Evolutionary conservation across 2,888 invertebrate genomes (phyloP).

Genomic region (Agrochola lychnidis): DNA sequence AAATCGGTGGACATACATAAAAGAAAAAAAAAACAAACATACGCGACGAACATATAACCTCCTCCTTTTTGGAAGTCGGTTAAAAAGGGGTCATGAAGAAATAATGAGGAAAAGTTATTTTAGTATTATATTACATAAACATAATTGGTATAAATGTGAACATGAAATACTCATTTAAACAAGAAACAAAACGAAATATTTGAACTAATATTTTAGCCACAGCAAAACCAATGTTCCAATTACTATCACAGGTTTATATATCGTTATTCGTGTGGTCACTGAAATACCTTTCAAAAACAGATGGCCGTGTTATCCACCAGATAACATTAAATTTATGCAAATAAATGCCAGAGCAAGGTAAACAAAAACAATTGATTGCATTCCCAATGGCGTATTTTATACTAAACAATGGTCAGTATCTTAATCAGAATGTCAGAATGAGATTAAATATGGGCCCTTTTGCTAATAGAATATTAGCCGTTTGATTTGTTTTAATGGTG

Average conservation of each 20-base stretch:
- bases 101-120: neutral
- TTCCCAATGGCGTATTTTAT: conserved; percentile 62
- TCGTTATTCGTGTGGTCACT: conserved; percentile 36
- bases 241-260: neutral
- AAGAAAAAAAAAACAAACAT: too few species aligned
- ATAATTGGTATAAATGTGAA: neutral
- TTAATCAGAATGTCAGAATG: conserved; percentile 66
- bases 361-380: conserved; percentile 66
- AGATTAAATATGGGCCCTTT: conserved; percentile 57
- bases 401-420: conserved; percentile 66
- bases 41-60: too few species aligned
- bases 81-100: neutral
- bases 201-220: neutral
- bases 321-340: conserved; percentile 66
- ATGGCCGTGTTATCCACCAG: conserved; percentile 46
- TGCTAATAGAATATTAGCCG: conserved; percentile 52
- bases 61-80: too few species aligned
- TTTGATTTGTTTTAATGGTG: conserved; percentile 51
- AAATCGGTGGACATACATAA: too few species aligned
- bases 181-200: neutral
- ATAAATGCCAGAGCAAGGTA: conserved; percentile 60
- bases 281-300: conserved; percentile 50
- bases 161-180: neutral
- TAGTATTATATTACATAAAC: too few species aligned
- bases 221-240: neutral